Percentiles rank a stretch among this genome's conserved stretches.
phyloP scores from a whole-genome alignment of 2,113 vertebrate genomes.

The Lamprologus ornatipinnis region DNA sequence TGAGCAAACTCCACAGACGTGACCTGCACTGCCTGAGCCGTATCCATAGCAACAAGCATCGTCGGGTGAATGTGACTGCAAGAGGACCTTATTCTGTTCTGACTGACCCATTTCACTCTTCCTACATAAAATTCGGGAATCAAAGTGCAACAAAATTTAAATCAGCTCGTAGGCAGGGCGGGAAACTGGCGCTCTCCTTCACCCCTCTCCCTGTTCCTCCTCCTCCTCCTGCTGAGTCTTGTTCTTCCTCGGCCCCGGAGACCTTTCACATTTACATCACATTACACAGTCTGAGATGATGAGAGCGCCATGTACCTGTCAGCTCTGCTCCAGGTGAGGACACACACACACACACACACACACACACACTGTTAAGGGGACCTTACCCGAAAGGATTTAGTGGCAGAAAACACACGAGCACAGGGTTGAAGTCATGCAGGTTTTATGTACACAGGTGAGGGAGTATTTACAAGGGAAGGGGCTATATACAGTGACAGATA shows the following conservation, averaged over 20 bases:
- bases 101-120: background rate
- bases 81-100: background rate
- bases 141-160: background rate
- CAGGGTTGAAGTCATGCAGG: no score
- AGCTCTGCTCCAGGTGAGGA: constrained; percentile 26
- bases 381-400: no score
- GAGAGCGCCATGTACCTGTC: constrained; percentile 28
- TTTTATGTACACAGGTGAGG: no score
- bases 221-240: background rate
- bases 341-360: background rate
- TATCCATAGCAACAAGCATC: constrained; percentile 33
- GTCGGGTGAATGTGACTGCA: background rate
- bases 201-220: background rate
- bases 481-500: no score
- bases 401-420: no score
- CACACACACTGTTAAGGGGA: no score
- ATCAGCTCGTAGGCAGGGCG: background rate
- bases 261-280: constrained; percentile 36
- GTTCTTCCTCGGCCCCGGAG: background rate
- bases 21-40: background rate
- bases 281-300: constrained; percentile 34
- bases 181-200: background rate
- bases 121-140: background rate
- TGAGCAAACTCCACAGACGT: background rate
- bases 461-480: no score